Evolutionary conservation across 1,140 invertebrate species (phyloP).

Genomic region (Micrasema longulum): DNA sequence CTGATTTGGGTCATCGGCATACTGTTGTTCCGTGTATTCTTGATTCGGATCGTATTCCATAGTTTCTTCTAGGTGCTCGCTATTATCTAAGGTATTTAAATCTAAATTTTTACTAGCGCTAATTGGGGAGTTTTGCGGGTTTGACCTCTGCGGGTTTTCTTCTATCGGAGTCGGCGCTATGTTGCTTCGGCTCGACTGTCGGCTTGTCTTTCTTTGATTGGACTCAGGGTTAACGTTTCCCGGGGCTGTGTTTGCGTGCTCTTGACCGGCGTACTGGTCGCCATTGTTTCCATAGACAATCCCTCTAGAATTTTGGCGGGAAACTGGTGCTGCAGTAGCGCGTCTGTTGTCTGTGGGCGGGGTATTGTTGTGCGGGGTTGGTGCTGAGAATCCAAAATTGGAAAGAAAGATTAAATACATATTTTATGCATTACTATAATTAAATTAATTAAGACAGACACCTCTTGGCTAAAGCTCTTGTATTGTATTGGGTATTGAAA

Average conservation of each 20-base stretch:
- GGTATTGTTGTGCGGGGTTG: slow-evolving; percentile 8
- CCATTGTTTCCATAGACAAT: slow-evolving; percentile 38
- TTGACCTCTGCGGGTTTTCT: slow-evolving; percentile 17
- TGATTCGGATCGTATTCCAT: slow-evolving; percentile 2
- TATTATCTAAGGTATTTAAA: slow-evolving; percentile 18
- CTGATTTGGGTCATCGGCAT: slow-evolving; percentile 30
- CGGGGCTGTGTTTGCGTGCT: slow-evolving; percentile 6
- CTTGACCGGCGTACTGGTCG: slow-evolving; percentile 47
- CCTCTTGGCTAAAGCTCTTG: too few species aligned
- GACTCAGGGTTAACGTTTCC: slow-evolving; percentile 35
- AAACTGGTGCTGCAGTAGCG: slow-evolving; percentile 11
- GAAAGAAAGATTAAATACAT: too few species aligned
- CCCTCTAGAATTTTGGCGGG: slow-evolving; percentile 39
- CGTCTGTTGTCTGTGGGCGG: slow-evolving; percentile 22
- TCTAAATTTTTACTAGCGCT: slow-evolving; percentile 23
- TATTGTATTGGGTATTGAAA: too few species aligned
- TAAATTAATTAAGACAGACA: too few species aligned
- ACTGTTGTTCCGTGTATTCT: slow-evolving; percentile 32
- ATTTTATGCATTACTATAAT: too few species aligned
- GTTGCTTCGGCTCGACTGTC: slow-evolving; percentile 28
- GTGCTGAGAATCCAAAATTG: slow-evolving; percentile 26
- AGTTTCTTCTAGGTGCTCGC: slow-evolving; percentile 34
- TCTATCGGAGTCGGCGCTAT: slow-evolving; percentile 35
- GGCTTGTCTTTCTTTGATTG: slow-evolving; percentile 26
- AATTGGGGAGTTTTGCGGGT: slow-evolving; percentile 11